Evolutionary conservation across 2,888 invertebrate genomes (phyloP).

Genomic region (Crematogaster levior): DNA sequence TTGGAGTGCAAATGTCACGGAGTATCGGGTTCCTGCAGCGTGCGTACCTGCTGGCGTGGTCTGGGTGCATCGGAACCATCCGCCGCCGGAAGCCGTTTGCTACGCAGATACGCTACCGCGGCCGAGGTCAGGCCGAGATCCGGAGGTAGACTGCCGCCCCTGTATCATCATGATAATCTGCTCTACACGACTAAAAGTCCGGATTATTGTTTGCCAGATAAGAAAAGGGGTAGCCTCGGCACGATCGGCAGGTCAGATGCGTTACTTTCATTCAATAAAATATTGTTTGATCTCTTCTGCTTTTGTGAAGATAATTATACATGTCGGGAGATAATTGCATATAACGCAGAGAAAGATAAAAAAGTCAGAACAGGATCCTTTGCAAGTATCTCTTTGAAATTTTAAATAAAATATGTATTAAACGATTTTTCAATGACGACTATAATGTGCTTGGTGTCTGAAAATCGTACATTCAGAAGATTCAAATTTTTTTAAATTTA

Average conservation of each 20-base stretch:
- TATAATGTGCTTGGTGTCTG: background rate
- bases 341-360: too few relatives aligned
- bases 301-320: too few relatives aligned
- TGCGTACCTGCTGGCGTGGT: constrained; percentile 93
- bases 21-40: constrained; percentile 93
- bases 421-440: background rate
- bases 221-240: constrained; percentile 91
- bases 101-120: constrained; percentile 88
- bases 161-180: constrained; percentile 87
- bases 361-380: too few relatives aligned
- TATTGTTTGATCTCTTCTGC: background rate
- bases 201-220: constrained; percentile 93
- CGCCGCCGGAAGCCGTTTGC: constrained; percentile 87
- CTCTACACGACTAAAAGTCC: constrained; percentile 93
- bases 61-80: constrained; percentile 87
- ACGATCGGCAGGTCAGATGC: constrained; percentile 90
- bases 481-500: background rate
- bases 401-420: background rate
- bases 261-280: background rate
- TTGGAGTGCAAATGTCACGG: constrained; percentile 94
- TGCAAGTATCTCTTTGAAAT: background rate
- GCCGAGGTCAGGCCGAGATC: constrained; percentile 85
- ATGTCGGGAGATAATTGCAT: too few relatives aligned
- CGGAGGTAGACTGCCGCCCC: constrained; percentile 83
- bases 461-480: background rate